Conservation (phyloP, 1,140 invertebrate genomes). For the Zaprionus tsacasi region DNA sequence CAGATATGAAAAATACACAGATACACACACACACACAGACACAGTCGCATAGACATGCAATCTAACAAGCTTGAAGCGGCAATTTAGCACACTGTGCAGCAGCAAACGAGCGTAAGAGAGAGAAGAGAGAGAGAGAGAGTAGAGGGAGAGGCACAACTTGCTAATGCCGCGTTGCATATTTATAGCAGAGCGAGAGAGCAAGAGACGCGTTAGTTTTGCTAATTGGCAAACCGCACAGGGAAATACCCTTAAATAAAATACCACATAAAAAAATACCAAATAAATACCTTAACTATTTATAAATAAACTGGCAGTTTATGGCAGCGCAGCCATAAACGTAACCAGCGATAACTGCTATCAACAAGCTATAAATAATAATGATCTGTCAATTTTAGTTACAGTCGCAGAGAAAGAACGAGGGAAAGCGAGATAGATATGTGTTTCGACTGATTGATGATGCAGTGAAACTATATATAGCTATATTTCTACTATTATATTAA, state of each 20-base stretch:
- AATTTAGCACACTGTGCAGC: constrained; percentile 47
- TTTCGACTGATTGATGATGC: neutral
- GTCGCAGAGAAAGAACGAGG: neutral
- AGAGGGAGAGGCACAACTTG: constrained; percentile 31
- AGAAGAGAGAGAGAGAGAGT: constrained; percentile 4
- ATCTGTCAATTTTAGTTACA: neutral
- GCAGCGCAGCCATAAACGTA: neutral
- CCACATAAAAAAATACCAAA: constrained; percentile 4
- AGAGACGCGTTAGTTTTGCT: neutral
- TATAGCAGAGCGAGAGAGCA: constrained; percentile 30
- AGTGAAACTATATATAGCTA: neutral
- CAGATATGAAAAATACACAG: constrained; percentile 1
- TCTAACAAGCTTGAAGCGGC: constrained; percentile 65
- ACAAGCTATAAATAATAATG: neutral
- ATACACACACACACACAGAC: constrained; percentile 7
- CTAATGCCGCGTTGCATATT: constrained; percentile 59
- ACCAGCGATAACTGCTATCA: neutral
- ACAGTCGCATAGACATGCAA: constrained; percentile 52
- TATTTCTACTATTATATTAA: neutral
- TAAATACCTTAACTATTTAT: neutral
- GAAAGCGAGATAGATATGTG: neutral
- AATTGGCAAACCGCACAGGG: constrained; percentile 16
- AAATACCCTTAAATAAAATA: constrained; percentile 17
- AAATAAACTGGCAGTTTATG: neutral
- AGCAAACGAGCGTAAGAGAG: neutral